phyloP scores from a whole-genome alignment of 2,113 vertebrate species.

The Martes martes region DNA sequence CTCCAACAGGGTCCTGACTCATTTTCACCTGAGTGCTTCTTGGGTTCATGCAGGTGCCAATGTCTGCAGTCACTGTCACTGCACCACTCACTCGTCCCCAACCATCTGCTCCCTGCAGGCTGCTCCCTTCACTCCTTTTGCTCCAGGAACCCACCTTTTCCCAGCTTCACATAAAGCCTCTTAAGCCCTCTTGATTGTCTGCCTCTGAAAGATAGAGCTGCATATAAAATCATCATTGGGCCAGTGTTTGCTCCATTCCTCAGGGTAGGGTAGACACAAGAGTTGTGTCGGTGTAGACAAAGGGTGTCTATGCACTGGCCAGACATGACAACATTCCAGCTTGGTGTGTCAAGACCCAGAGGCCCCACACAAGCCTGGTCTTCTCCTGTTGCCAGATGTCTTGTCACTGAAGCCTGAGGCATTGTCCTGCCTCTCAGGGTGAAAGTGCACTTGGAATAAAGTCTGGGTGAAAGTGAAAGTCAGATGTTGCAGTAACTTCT shows the following conservation, averaged over 20 bases:
- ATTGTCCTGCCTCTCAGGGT: not conserved
- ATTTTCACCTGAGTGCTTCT: not conserved
- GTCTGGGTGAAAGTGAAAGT: not conserved
- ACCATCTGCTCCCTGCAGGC: not conserved
- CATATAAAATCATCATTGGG: not conserved
- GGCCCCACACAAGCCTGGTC: not conserved
- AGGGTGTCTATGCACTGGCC: not conserved
- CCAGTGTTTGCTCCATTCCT: not conserved
- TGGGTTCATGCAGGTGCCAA: not conserved
- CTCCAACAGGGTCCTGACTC: not conserved
- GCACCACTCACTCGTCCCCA: rapidly evolving
- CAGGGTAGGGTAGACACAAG: not conserved
- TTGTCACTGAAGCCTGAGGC: not conserved
- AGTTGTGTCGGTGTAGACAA: not conserved
- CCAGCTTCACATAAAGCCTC: not conserved
- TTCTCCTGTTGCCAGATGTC: not conserved
- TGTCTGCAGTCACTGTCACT: not conserved
- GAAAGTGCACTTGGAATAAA: not conserved
- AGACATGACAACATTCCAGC: not conserved
- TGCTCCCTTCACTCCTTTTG: not conserved
- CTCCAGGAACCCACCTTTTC: not conserved
- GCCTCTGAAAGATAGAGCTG: not conserved
- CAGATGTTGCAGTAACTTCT: not conserved
- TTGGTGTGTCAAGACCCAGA: not conserved
- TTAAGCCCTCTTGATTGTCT: not conserved